Conservation (phyloP, 1,140 invertebrate genomes). For the Sminthurides bifidus region DNA sequence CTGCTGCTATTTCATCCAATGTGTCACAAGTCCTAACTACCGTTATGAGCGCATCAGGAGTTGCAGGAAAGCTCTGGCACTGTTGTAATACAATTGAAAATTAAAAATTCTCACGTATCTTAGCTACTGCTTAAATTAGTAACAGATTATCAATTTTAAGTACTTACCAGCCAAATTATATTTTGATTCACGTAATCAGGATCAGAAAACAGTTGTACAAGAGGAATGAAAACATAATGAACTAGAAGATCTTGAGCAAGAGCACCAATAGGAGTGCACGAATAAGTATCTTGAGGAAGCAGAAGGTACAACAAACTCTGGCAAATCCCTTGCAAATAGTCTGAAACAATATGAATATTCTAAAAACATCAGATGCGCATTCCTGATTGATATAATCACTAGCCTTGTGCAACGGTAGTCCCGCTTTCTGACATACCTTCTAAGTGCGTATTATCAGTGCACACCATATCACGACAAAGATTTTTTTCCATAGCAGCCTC, state of each 20-base stretch:
- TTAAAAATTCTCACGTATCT: too few species aligned
- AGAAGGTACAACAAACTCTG: constrained; percentile 75
- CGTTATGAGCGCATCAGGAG: constrained; percentile 68
- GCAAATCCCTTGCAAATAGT: constrained; percentile 68
- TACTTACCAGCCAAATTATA: constrained; percentile 76
- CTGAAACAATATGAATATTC: constrained; percentile 51
- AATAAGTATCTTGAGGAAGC: constrained; percentile 71
- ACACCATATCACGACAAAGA: constrained; percentile 45
- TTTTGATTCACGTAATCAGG: constrained; percentile 90
- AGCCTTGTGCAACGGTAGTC: too few species aligned
- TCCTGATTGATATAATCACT: too few species aligned
- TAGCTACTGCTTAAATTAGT: constrained; percentile 6
- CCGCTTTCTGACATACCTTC: constrained; percentile 36
- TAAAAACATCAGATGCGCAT: too few species aligned
- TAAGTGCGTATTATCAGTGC: constrained; percentile 40
- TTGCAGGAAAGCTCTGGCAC: constrained; percentile 62
- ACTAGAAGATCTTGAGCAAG: constrained; percentile 70
- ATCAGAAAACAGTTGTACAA: constrained; percentile 71
- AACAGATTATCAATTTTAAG: not conserved
- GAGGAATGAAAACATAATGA: constrained; percentile 62
- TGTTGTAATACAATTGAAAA: constrained; percentile 42
- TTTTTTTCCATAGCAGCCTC: constrained; percentile 75
- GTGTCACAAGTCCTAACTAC: constrained; percentile 64
- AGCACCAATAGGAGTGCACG: constrained; percentile 63
- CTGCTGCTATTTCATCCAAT: constrained; percentile 65